phyloP scores from a whole-genome alignment of 2,888 invertebrate species.

The Melanostoma scalare region DNA sequence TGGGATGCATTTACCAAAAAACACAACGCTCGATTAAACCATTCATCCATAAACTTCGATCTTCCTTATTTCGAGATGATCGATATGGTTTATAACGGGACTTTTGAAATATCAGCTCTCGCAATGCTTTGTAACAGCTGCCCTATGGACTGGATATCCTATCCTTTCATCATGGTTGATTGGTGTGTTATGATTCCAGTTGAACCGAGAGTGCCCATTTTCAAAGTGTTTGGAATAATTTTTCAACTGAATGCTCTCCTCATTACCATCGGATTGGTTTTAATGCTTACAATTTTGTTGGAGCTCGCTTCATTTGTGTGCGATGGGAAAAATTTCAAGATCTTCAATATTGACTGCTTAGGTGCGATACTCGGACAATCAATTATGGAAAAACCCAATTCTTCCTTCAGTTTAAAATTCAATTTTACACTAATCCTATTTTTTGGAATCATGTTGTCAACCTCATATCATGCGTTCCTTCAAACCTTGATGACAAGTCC shows the following conservation, averaged over 20 bases:
- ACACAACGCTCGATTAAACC: too few relatives aligned
- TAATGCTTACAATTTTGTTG: neutral
- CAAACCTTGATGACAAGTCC: slow-evolving; percentile 37
- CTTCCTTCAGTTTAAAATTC: slow-evolving; percentile 13
- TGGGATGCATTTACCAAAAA: too few relatives aligned
- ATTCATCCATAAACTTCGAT: too few relatives aligned
- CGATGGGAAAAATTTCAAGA: neutral
- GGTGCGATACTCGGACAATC: slow-evolving; percentile 35
- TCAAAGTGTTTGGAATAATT: too few relatives aligned
- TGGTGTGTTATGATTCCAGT: too few relatives aligned
- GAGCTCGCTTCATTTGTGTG: neutral
- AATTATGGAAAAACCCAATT: slow-evolving; percentile 11
- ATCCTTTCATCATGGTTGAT: too few relatives aligned
- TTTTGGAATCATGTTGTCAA: slow-evolving; percentile 31
- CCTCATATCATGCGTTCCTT: slow-evolving; percentile 25
- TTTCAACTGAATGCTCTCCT: slow-evolving; percentile 30
- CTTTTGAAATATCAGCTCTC: too few relatives aligned
- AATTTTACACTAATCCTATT: slow-evolving; percentile 29
- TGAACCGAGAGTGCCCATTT: too few relatives aligned
- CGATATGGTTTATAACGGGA: too few relatives aligned
- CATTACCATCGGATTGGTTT: neutral
- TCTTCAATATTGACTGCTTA: slow-evolving; percentile 21
- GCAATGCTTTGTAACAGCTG: too few relatives aligned
- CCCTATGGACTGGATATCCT: too few relatives aligned
- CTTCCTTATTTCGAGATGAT: too few relatives aligned